Conservation (phyloP, 1,140 invertebrate species). For the Phenacoccus solenopsis region DNA sequence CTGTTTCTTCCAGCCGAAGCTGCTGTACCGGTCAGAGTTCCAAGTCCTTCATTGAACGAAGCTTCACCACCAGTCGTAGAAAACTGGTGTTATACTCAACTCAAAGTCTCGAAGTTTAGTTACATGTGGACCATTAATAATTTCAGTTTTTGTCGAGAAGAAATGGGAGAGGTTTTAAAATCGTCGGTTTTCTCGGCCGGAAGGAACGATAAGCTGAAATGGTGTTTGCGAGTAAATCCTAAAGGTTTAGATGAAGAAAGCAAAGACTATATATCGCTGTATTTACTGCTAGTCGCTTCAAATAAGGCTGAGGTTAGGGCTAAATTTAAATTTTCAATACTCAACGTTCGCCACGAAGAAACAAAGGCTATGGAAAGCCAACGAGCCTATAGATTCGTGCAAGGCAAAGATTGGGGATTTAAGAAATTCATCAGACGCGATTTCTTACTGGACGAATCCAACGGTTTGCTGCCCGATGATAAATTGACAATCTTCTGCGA, state of each 20-base stretch:
- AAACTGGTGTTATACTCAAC: slow-evolving; percentile 43
- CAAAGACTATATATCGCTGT: slow-evolving; percentile 97
- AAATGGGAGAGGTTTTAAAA: slow-evolving; percentile 99
- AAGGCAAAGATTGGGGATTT: slow-evolving; percentile 59
- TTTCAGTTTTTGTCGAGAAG: slow-evolving; percentile 98
- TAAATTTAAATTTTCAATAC: slow-evolving; percentile 99
- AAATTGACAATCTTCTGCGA: slow-evolving; percentile 58
- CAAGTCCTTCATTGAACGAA: background rate
- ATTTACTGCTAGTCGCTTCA: slow-evolving; percentile 94
- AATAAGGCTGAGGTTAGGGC: slow-evolving; percentile 98
- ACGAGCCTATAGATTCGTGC: slow-evolving; percentile 39
- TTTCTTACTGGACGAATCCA: slow-evolving; percentile 52
- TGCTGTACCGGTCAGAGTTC: background rate
- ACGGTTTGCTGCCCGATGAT: slow-evolving; percentile 50
- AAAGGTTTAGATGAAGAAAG: slow-evolving; percentile 99
- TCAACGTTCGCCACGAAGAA: slow-evolving; percentile 98
- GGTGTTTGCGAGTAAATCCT: slow-evolving; percentile 97
- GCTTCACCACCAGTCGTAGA: background rate
- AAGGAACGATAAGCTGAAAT: slow-evolving; percentile 98
- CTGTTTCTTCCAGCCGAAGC: background rate
- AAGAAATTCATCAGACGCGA: slow-evolving; percentile 56
- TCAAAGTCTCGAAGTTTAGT: slow-evolving; percentile 99
- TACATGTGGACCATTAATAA: slow-evolving; percentile 99
- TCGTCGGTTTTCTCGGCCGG: slow-evolving; percentile 98
- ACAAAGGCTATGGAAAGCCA: slow-evolving; percentile 79